Conservation (phyloP, 2,113 vertebrate genomes). For the Phodopus roborovskii region DNA sequence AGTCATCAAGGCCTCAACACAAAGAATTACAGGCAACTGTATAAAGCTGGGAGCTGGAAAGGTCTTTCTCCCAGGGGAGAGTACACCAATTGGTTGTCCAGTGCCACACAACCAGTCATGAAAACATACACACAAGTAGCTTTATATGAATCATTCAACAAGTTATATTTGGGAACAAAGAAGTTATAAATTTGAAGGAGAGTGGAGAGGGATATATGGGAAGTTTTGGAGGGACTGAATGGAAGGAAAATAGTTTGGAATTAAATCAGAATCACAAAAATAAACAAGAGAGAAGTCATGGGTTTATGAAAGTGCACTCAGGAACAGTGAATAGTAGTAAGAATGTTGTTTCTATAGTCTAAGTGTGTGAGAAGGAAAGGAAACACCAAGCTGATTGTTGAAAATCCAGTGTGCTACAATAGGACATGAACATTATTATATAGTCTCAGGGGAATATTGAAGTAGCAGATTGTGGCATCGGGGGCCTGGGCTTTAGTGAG, state of each 20-base stretch:
- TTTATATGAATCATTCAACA: background rate
- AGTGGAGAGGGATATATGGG: background rate
- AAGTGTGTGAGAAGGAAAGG: background rate
- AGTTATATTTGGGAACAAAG: background rate
- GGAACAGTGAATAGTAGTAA: background rate
- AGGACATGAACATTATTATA: background rate
- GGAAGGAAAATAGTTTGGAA: background rate
- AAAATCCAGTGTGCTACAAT: accelerated
- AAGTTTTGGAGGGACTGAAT: background rate
- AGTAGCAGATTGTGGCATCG: background rate
- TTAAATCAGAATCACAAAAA: background rate
- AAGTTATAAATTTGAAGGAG: background rate
- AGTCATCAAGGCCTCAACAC: background rate
- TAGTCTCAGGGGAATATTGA: background rate
- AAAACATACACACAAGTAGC: background rate
- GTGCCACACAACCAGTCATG: background rate
- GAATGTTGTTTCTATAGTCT: background rate
- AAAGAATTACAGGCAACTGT: background rate
- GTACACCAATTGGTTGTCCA: background rate
- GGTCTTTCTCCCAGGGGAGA: background rate
- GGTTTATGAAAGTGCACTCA: background rate
- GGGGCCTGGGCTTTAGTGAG: background rate
- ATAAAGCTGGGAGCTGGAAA: background rate
- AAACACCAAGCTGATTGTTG: background rate
- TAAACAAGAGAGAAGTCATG: background rate